Conservation (phyloP, 2,888 invertebrate species). For the Griposia aprilina region DNA sequence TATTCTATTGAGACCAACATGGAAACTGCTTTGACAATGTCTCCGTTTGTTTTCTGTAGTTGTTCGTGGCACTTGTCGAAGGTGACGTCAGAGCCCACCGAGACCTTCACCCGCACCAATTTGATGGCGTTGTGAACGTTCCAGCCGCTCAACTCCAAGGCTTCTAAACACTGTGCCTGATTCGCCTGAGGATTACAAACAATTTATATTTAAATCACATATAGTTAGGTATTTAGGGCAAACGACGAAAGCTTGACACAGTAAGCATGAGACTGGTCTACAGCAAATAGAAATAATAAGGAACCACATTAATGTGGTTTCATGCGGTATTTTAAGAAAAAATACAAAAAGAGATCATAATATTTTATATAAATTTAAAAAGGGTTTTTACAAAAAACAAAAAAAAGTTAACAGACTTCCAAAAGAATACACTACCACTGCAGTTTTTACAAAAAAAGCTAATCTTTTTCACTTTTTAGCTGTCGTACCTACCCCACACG, state of each 20-base stretch:
- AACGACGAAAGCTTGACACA: background rate
- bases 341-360: too few relatives aligned
- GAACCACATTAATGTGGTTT: background rate
- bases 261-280: background rate
- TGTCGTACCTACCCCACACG: background rate
- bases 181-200: conserved; percentile 87
- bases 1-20: conserved; percentile 79
- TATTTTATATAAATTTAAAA: too few relatives aligned
- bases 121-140: conserved; percentile 97
- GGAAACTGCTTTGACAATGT: conserved; percentile 92
- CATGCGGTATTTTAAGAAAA: background rate
- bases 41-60: conserved; percentile 92
- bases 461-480: background rate
- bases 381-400: too few relatives aligned
- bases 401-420: too few relatives aligned
- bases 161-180: conserved; percentile 94
- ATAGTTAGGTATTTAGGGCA: too few relatives aligned
- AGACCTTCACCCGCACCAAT: conserved; percentile 91
- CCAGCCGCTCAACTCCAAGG: conserved; percentile 96
- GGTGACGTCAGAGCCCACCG: conserved; percentile 69
- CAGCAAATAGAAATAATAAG: background rate
- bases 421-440: too few relatives aligned
- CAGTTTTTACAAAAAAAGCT: too few relatives aligned
- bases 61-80: conserved; percentile 87
- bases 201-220: background rate